phyloP scores from a whole-genome alignment of 2,797 vertebrate species.

The Neosilurus hyrtlii region DNA sequence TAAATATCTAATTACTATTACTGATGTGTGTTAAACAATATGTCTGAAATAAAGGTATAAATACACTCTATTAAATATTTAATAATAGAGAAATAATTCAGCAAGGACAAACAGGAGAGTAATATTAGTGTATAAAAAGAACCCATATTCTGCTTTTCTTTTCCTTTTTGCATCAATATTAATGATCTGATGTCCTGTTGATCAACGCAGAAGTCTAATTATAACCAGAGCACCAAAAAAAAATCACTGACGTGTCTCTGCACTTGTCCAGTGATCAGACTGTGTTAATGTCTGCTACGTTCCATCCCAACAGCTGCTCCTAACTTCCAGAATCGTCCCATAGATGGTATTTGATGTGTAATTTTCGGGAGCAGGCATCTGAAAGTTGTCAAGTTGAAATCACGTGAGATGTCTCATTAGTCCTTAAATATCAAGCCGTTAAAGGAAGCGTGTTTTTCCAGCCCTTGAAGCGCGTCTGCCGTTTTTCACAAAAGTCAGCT shows the following conservation, averaged over 20 bases:
- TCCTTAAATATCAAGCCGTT: conserved; percentile 14
- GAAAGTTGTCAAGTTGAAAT: conserved; percentile 8
- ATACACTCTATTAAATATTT: too few species aligned
- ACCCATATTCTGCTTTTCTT: too few species aligned
- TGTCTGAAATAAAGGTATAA: too few species aligned
- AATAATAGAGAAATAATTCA: too few species aligned
- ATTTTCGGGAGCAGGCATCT: background rate
- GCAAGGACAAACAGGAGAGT: too few species aligned
- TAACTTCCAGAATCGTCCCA: background rate
- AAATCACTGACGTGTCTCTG: background rate
- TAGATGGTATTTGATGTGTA: background rate
- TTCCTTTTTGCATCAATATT: too few species aligned
- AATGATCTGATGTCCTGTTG: too few species aligned
- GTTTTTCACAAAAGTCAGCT: background rate
- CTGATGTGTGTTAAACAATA: too few species aligned
- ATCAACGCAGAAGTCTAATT: too few species aligned
- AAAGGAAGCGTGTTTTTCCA: background rate
- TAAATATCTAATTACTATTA: too few species aligned
- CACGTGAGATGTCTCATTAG: conserved; percentile 16
- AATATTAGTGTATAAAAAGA: too few species aligned
- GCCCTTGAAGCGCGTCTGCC: background rate
- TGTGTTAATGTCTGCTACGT: background rate
- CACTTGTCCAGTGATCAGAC: conserved; percentile 11
- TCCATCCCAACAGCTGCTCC: background rate
- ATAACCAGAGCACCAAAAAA: background rate